Evolutionary conservation across 64 coral and sea anemone species (phyloP).

Genomic region (Dendronephthya gigantea): DNA sequence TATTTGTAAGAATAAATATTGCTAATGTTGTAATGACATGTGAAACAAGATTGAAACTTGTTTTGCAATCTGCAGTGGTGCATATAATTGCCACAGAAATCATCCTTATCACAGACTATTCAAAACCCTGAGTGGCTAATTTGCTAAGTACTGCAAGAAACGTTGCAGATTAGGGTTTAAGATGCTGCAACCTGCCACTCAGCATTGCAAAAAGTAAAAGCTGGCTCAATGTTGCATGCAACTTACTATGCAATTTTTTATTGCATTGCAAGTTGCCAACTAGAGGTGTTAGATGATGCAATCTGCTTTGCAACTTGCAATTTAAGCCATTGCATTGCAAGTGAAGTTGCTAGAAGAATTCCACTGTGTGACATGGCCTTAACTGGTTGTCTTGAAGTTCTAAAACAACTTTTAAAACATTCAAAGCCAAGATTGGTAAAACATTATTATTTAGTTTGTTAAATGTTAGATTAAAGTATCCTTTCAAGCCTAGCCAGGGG

Average conservation of each 20-base stretch:
- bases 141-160: not conserved
- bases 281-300: not conserved
- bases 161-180: not conserved
- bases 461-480: no score
- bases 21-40: no score
- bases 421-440: no score
- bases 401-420: no score
- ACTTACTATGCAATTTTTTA: not conserved
- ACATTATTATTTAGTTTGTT: no score
- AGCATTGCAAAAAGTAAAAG: conserved; percentile 1
- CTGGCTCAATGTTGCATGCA: not conserved
- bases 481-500: no score
- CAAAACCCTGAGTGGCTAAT: not conserved
- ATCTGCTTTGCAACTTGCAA: conserved; percentile 4
- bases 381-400: no score
- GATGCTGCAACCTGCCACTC: not conserved
- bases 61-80: no score
- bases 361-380: not conserved
- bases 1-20: no score
- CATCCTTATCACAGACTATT: no score
- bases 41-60: no score
- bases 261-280: not conserved
- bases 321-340: not conserved
- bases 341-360: not conserved
- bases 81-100: no score